Conservation (phyloP, 2,797 vertebrate species). For the Ptychobarbus kaznakovi region DNA sequence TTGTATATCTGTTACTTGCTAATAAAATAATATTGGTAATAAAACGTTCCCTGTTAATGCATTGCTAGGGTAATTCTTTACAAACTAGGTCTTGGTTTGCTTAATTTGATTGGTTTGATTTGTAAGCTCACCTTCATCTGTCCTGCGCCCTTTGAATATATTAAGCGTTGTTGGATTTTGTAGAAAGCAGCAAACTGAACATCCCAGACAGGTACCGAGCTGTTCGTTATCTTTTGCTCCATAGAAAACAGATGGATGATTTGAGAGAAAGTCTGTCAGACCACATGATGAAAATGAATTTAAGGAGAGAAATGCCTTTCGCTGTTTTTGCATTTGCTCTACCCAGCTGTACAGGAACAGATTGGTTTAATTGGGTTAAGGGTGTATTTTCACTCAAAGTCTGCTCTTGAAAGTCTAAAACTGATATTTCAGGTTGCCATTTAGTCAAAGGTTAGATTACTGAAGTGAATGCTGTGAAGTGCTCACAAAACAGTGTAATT, state of each 20-base stretch:
- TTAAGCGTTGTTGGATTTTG: slow-evolving; percentile 2
- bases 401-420: slow-evolving; percentile 30
- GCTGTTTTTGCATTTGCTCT: slow-evolving; percentile 19
- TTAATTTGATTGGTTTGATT: not conserved
- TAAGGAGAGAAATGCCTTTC: slow-evolving; percentile 20
- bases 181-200: not conserved
- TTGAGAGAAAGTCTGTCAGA: slow-evolving; percentile 41
- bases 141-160: slow-evolving; percentile 15
- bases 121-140: not conserved
- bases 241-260: slow-evolving; percentile 29
- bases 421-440: not conserved
- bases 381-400: slow-evolving; percentile 13
- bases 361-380: slow-evolving; percentile 42
- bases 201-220: slow-evolving; percentile 23
- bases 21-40: not conserved
- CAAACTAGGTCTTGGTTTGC: not conserved
- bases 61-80: not conserved
- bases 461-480: not conserved
- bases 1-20: not conserved
- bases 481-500: not conserved
- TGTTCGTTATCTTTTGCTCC: slow-evolving; percentile 7
- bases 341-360: slow-evolving; percentile 44
- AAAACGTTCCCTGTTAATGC: not conserved
- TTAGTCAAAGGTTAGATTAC: not conserved
- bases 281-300: slow-evolving; percentile 18